Base-by-base conservation (phyloP, 2,797 vertebrate genomes). In the Lacerta bilineata region DNA sequence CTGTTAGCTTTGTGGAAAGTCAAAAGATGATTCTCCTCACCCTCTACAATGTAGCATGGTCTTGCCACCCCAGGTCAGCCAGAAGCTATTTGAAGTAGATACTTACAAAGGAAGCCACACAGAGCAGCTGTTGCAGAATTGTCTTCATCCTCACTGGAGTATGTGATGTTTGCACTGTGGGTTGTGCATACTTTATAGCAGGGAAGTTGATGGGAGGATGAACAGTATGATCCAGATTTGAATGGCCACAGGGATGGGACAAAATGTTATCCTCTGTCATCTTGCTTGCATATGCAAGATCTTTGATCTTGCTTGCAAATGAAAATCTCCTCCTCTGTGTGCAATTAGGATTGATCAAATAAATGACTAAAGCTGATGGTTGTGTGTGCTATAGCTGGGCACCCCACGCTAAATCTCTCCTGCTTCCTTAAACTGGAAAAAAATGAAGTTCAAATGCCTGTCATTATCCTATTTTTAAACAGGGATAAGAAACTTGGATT, bases 301-400 rank as follows among this genome's bases (percentile, higher is more conserved):
- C 74, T 86, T 80, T 80, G n/a, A 86, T 80, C 55, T 87, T 61
- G 18, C 39, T 15, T n/a, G 17, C 39, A 78, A 33, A 9, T 43
- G 39, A n/a, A 27, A 46, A 39, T 43, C n/a, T 33, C 39, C 55
- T 74, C 69, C 55, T 74, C 77, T 20, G n/a, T 61, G 71, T 74
- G 25, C 33, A 74, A 75, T 87, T 87, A 81, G 50, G 55, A 75
- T 81, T 33, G 11, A 81, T 64, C 85, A 87, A 69, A 87, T 81
- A 87, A 87, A 72, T 39, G 74, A 75, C 61, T 29, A 64, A 81
- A 87, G 69, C 36, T 33, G 43, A 27, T 5, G 36, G 33, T 15
- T 74, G 17, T 61, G 78, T 87, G 78, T 78, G 85, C 33, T n/a
- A 41, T 59, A 78, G 25, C 33, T n/a, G 46, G 25, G 4, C n/a